Conservation (phyloP, 2,113 vertebrate genomes). For the Oophaga pumilio region DNA sequence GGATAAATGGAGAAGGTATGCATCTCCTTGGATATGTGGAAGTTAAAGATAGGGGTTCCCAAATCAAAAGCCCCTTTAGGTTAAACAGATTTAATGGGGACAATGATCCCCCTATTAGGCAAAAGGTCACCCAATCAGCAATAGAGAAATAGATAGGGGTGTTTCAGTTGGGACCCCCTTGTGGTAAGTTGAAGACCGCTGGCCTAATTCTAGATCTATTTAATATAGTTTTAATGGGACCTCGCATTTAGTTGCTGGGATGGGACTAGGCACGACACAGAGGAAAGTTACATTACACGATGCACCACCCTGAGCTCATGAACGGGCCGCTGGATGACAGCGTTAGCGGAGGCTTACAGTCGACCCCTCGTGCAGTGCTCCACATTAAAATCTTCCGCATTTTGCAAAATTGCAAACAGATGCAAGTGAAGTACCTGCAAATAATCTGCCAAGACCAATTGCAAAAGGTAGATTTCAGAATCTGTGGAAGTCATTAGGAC, state of each 20-base stretch:
- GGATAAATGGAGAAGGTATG: too few relatives aligned
- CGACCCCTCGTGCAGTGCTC: constrained; percentile 88
- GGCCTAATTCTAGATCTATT: too few relatives aligned
- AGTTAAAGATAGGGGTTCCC: too few relatives aligned
- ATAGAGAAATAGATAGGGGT: too few relatives aligned
- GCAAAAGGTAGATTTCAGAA: constrained; percentile 99
- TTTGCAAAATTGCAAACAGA: constrained; percentile 99
- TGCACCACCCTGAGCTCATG: constrained; percentile 82
- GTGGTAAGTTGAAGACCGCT: too few relatives aligned
- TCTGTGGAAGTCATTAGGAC: constrained; percentile 99
- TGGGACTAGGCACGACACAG: background rate
- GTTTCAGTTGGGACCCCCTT: too few relatives aligned
- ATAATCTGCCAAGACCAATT: constrained; percentile 99
- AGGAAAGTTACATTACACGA: constrained; percentile 68
- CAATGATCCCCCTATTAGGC: too few relatives aligned
- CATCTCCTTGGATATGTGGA: too few relatives aligned
- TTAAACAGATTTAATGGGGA: too few relatives aligned
- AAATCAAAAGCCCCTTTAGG: too few relatives aligned
- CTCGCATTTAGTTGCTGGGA: background rate
- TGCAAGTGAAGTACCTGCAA: constrained; percentile 99
- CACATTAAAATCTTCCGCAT: constrained; percentile 99
- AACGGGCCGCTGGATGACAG: constrained; percentile 83
- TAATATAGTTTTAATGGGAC: too few relatives aligned
- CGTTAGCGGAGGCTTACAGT: constrained; percentile 96
- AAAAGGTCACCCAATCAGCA: too few relatives aligned